Evolutionary conservation across 2,113 vertebrate species (phyloP), one percentile per base, ranked within the genome.

Genomic region (Anas platyrhynchos): DNA sequence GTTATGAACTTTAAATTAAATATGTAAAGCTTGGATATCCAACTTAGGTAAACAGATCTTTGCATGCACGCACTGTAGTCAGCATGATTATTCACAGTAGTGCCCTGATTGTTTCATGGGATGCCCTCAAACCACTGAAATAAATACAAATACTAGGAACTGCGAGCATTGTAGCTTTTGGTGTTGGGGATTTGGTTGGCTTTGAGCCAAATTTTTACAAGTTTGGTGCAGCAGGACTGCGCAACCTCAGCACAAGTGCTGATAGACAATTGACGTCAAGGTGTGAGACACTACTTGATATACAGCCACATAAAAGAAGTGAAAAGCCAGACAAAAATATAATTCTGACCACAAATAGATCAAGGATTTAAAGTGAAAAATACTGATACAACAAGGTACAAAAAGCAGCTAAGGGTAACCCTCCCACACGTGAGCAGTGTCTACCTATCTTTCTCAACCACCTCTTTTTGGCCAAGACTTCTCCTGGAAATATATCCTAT

Each of bases 271-370:
- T 80, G n/a, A 34, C 61, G 54, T 48, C 61, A 41, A 41, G 41
- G 41, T 41, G 41, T 41, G 13, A 41, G 41, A 38, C 17, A 12
- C 4, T 38, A 44, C 38, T 80, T 46, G 36, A 68, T 16, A 67
- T 61, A 86, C 2, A 4, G 18, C 20, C n/a, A 18, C 0, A 0
- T 31, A 16, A 41, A 13, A 68, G 48, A 71, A 58, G 31, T 14
- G 9, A 76, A 87, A 71, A 32, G 8, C 68, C 55, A 50, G 26
- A 38, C 4, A 38, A 25, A 38, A 63, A 7, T 16, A 9, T 32
- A 63, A 43, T 63, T 65, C 1, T 2, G 41, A 38, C 27, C 11
- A 8, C 18, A 52, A 44, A 1, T 17, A 79, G 4, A 4, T 72
- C 22, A 23, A 66, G 63, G 38, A 18, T 29, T 66, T 8, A 43